phyloP scores from a whole-genome alignment of 1,140 invertebrate species.

The Macrosteles quadrilineatus region DNA sequence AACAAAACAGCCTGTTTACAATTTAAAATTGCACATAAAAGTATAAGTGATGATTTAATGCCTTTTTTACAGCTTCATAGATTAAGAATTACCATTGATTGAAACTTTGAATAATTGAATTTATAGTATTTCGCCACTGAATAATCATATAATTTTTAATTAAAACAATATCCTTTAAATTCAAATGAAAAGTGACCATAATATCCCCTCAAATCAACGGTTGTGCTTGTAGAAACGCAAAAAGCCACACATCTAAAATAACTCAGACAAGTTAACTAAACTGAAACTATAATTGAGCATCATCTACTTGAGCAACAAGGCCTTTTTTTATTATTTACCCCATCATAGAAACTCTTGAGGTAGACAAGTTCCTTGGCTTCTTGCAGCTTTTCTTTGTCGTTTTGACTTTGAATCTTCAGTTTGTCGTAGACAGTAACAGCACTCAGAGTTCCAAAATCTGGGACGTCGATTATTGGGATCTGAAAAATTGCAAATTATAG shows the following conservation, averaged over 20 bases:
- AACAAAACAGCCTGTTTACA: constrained; percentile 3
- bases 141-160: too few species aligned
- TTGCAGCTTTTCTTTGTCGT: constrained; percentile 90
- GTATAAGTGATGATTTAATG: too few species aligned
- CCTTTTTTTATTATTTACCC: constrained; percentile 49
- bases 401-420: constrained; percentile 96
- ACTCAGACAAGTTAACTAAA: too few species aligned
- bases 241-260: neutral
- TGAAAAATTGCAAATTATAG: too few species aligned
- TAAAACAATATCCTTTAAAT: too few species aligned
- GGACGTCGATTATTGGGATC: constrained; percentile 90
- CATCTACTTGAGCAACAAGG: neutral
- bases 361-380: constrained; percentile 98
- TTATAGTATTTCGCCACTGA: too few species aligned
- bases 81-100: too few species aligned
- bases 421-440: constrained; percentile 85
- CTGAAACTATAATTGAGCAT: constrained; percentile 2
- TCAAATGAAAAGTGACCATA: neutral
- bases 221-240: neutral
- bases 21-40: too few species aligned
- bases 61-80: too few species aligned
- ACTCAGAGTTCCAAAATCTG: constrained; percentile 82
- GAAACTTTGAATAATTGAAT: too few species aligned
- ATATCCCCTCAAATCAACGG: neutral
- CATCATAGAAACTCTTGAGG: constrained; percentile 97